Conservation (phyloP, 2,113 vertebrate genomes). For the Callipepla californica region DNA sequence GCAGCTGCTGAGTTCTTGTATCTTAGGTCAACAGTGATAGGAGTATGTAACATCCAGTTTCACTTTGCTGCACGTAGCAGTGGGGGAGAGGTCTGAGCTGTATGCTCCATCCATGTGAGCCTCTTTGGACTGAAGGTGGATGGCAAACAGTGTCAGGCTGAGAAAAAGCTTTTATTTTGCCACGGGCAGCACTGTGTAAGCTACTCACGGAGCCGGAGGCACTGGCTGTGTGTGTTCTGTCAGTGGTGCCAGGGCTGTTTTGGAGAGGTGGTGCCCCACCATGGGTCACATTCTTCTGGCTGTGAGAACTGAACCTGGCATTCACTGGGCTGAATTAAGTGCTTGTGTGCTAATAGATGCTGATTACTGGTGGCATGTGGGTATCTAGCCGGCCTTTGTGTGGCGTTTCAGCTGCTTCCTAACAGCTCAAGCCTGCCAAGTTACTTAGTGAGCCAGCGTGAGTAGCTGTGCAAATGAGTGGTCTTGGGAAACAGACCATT, state of each 20-base stretch:
- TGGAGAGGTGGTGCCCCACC: not conserved
- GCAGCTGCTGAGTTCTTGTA: not conserved
- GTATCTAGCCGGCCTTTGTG: not conserved
- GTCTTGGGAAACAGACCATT: too few relatives aligned
- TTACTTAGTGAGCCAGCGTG: too few relatives aligned
- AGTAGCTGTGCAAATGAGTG: fast-evolving
- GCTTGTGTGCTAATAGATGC: not conserved
- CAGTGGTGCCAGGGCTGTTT: not conserved
- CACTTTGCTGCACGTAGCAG: not conserved
- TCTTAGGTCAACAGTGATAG: not conserved
- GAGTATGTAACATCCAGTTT: fast-evolving
- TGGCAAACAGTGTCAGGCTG: not conserved
- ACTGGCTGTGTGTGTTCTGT: not conserved
- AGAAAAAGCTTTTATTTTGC: not conserved
- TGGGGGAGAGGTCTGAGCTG: not conserved
- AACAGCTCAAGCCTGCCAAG: not conserved
- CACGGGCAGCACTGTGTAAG: not conserved
- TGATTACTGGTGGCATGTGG: not conserved
- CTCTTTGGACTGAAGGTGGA: not conserved
- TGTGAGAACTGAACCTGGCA: not conserved
- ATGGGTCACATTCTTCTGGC: not conserved
- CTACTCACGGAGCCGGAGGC: not conserved
- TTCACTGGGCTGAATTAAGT: not conserved
- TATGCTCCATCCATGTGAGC: not conserved
- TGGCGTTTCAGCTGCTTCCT: not conserved